Conservation (phyloP, 2,888 invertebrate genomes). For the Acronicta aceris region DNA sequence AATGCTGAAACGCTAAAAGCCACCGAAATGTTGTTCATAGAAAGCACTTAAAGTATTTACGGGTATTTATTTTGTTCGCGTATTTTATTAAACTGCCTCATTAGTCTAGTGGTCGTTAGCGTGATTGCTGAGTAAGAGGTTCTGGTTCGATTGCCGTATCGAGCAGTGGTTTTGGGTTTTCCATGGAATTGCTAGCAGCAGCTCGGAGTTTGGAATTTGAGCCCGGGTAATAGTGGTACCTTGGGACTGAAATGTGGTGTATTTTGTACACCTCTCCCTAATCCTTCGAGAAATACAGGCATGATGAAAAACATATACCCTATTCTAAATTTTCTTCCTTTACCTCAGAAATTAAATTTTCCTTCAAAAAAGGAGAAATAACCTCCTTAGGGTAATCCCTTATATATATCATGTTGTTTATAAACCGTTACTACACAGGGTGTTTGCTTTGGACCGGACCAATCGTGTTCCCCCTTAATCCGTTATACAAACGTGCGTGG, state of each 20-base stretch:
- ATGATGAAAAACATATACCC: too few species aligned
- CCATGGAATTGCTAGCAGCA: too few species aligned
- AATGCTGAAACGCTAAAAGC: constrained; percentile 45
- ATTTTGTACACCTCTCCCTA: too few species aligned
- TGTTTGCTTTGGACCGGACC: constrained; percentile 44
- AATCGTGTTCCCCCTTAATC: constrained; percentile 52
- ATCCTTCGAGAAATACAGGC: too few species aligned
- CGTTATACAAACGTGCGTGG: constrained; percentile 44
- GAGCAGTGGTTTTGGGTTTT: too few species aligned
- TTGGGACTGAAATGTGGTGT: too few species aligned
- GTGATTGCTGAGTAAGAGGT: too few species aligned
- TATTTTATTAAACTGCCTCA: not conserved
- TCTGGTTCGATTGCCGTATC: too few species aligned
- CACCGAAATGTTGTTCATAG: constrained; percentile 30
- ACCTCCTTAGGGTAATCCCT: constrained; percentile 34
- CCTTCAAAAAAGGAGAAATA: constrained; percentile 14
- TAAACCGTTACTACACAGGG: constrained; percentile 24
- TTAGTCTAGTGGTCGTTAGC: too few species aligned
- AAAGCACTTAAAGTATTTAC: constrained; percentile 25
- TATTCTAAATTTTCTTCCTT: not conserved
- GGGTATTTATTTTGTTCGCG: constrained; percentile 13
- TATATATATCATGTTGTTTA: constrained; percentile 33
- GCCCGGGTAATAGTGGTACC: too few species aligned
- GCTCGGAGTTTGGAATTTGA: too few species aligned
- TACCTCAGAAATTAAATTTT: constrained; percentile 1